A percentile compares a stretch with the other conserved stretches of the same genome.
These are phyloP conservation scores for Rotaria socialis DNA, from an alignment of 2,888 invertebrate genomes.

Conservation along the genomic window DNA sequence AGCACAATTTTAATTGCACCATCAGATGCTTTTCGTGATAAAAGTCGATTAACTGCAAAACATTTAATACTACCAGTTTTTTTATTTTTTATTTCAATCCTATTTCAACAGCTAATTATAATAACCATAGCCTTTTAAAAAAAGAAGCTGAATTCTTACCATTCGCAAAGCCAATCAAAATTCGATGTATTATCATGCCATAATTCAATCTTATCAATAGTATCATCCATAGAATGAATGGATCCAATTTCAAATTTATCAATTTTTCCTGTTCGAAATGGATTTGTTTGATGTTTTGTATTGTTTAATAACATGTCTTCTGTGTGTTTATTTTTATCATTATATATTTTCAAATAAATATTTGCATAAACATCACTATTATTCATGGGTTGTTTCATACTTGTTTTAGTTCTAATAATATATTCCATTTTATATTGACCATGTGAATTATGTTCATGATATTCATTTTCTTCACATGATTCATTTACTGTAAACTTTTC, in stretches of 20 bases:
- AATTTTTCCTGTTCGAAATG: background rate
- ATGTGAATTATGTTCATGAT: background rate
- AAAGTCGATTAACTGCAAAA: conserved; percentile 28
- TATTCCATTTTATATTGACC: conserved; percentile 22
- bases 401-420: background rate
- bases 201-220: conserved; percentile 22
- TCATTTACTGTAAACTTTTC: background rate
- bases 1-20: background rate
- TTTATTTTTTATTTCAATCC: conserved; percentile 35
- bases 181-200: conserved; percentile 8
- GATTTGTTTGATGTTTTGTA: conserved; percentile 10
- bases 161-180: conserved; percentile 18
- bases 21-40: background rate
- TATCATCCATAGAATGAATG: conserved; percentile 1
- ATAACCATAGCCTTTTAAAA: too few species aligned
- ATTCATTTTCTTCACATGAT: conserved; percentile 38
- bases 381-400: background rate
- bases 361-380: background rate
- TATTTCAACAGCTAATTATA: background rate
- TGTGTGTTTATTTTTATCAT: conserved; percentile 8
- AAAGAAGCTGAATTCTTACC: background rate
- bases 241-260: conserved; percentile 22
- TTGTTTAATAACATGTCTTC: conserved; percentile 26
- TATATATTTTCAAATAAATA: conserved; percentile 25
- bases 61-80: background rate